phyloP scores from a whole-genome alignment of 2,888 invertebrate genomes.

The Drosophila falleni region DNA sequence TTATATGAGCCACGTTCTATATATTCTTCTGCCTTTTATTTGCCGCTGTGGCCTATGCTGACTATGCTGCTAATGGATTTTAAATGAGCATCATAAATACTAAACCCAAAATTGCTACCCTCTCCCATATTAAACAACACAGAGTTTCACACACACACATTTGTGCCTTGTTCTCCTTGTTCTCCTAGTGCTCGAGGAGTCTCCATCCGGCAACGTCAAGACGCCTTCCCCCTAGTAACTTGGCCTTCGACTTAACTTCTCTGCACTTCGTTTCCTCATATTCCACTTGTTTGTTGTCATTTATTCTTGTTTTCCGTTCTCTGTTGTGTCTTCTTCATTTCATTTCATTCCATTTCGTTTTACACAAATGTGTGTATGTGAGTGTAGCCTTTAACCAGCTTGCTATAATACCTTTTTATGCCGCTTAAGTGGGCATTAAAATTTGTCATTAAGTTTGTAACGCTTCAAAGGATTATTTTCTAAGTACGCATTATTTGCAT shows the following conservation, averaged over 20 bases:
- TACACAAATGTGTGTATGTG: not conserved
- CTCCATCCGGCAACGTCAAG: slow-evolving; percentile 6
- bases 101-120: slow-evolving; percentile 73
- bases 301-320: slow-evolving; percentile 63
- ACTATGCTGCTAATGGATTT: slow-evolving; percentile 83
- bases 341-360: slow-evolving; percentile 18
- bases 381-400: slow-evolving; percentile 39
- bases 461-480: slow-evolving; percentile 29
- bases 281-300: slow-evolving; percentile 67
- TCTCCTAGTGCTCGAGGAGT: slow-evolving; percentile 8
- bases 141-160: not conserved
- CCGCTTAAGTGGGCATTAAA: slow-evolving; percentile 43
- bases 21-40: slow-evolving; percentile 50
- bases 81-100: slow-evolving; percentile 85
- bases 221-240: slow-evolving; percentile 27
- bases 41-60: slow-evolving; percentile 56
- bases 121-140: not conserved
- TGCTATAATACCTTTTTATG: slow-evolving; percentile 43
- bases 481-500: slow-evolving; percentile 39
- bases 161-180: slow-evolving; percentile 10
- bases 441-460: slow-evolving; percentile 53
- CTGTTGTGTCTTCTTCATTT: slow-evolving; percentile 25
- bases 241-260: slow-evolving; percentile 40
- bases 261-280: slow-evolving; percentile 37
- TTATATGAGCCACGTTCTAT: slow-evolving; percentile 40